Evolutionary conservation across 2,888 invertebrate genomes (phyloP), one percentile per base, ranked within the genome.

Genomic region (Spatulosminthurus flaviceps): DNA sequence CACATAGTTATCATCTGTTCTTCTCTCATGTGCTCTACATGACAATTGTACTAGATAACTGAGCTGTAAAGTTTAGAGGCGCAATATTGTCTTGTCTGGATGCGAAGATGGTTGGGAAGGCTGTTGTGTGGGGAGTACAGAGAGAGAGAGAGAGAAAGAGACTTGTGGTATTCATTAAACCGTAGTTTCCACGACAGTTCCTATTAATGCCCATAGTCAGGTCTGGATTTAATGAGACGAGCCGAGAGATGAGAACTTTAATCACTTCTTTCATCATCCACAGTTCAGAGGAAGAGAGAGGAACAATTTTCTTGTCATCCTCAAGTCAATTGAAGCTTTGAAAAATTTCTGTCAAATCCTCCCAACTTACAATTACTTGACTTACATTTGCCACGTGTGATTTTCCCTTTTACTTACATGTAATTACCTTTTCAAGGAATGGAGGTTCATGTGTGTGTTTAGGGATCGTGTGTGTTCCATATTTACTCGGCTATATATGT

Each of bases 141-240:
- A n/a, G n/a, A n/a, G n/a, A n/a, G n/a, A n/a, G n/a, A n/a, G n/a
- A 19, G 9, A 51, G 2, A 51, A 11, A 4, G 16, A 51, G 51
- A 51, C 51, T 9, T 34, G 34, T 34, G 34, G 34, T 34, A 34
- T 34, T 34, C 34, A 34, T 60, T 60, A 60, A 21, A 60, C 60
- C 60, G 5, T 19, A 60, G 60, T 60, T 5, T 60, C 60, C 60
- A 2, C 4, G 24, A 11, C 26, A n/a, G 19, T 9, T 64, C 64
- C 21, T 24, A 24, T 64, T 64, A 24, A 11, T 64, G 21, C 24
- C 26, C 24, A 64, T 64, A 5, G 21, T n/a, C 21, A 24, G 22
- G 64, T 9, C 64, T 64, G 24, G 64, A 64, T 22, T 64, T 64
- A 64, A 64, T 64, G 64, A 64, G 64, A 64, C 64, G 64, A 64